Evolutionary conservation across 1,140 invertebrate genomes (phyloP), one percentile per base, ranked within the genome.

Genomic region (Cotesia chilonis): DNA sequence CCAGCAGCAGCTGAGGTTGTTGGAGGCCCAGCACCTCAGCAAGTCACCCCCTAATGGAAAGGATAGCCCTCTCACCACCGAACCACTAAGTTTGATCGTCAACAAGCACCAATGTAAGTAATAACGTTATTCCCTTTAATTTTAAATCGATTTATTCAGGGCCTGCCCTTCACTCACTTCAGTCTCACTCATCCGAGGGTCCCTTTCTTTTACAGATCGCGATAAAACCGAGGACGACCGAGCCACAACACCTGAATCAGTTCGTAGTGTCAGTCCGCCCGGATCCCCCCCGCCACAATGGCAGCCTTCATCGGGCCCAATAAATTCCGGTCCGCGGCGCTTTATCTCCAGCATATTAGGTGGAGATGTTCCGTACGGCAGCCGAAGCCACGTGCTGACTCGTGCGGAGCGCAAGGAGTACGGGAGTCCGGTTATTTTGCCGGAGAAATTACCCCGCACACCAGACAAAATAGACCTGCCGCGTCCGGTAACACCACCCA

Each of bases 1-100:
- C 77, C 93, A 95, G 90, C 94, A 95, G 90, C 94, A 95, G 87
- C 88, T 93, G 79, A 90, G 92, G 70, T 84, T 95, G 78, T 87
- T 93, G 80, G 94, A 95, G 81, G 90, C 92, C 52, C 93, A 94
- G 84, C 94, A 94, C 71, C 77, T 82, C 14, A 80, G 84, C 37
- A 87, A 87, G 72, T 85, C 84, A 57, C 80, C 84, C 57, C 75
- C 73, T n/a, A 82, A 80, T 70, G 81, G 80, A 64, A 87, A 83
- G 72, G 84, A 85, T 57, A 85, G 81, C 66, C 85, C 84, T 14
- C 76, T 86, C 20, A 79, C 75, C 36, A 77, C 81, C 7, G 85
- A 87, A 75, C 86, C 87, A 0, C 81, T 86, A 66, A 86, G 85
- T 74, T 83, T 88, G 68, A 88, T 86, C 77, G 87, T 88, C 38